phyloP scores from a whole-genome alignment of 2,113 vertebrate genomes.

The Anguilla japonica region DNA sequence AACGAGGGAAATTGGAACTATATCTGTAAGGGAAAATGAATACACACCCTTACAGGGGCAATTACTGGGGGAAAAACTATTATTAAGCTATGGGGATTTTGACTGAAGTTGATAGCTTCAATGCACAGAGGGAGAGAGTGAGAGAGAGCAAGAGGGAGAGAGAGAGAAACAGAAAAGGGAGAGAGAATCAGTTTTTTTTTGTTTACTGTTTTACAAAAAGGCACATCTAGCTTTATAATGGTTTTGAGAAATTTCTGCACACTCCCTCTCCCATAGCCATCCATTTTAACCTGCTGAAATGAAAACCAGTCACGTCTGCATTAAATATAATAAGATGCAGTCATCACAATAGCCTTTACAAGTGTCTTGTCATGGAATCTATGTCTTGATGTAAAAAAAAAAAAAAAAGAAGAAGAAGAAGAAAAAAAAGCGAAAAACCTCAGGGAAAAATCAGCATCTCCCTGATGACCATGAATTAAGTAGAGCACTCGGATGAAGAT shows the following conservation, averaged over 20 bases:
- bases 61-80: constrained; percentile 8
- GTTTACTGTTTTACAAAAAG: background rate
- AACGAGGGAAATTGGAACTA: background rate
- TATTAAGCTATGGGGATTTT: background rate
- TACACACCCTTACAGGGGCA: background rate
- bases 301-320: background rate
- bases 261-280: background rate
- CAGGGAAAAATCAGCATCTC: background rate
- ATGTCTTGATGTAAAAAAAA: background rate
- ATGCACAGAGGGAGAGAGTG: background rate
- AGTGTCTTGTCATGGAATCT: background rate
- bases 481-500: background rate
- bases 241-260: background rate
- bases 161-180: background rate
- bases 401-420: background rate
- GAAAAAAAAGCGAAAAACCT: background rate
- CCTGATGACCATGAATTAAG: background rate
- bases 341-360: background rate
- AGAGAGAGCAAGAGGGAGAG: background rate
- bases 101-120: background rate
- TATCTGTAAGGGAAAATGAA: constrained; percentile 2
- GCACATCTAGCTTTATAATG: background rate
- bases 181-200: background rate
- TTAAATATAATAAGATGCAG: background rate
- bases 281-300: background rate